Evolutionary conservation across 2,113 vertebrate species (phyloP), one percentile per base, ranked within the genome.

Genomic region (Cinclus mexicanus): DNA sequence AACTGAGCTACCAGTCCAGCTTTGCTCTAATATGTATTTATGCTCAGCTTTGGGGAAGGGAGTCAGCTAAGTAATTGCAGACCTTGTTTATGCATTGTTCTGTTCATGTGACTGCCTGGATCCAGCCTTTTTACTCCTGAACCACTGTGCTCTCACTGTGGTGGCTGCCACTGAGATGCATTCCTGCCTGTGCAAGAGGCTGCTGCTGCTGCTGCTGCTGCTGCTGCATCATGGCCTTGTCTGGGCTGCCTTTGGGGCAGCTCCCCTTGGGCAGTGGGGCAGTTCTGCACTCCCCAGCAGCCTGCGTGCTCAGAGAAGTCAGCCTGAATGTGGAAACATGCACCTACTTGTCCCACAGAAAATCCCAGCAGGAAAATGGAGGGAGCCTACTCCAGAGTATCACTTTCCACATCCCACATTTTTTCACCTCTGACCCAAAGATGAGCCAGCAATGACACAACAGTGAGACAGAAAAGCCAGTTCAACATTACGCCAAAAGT

Each of bases 61-160:
- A 92, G 79, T 90, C 71, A 69, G 56, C 52, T 87, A 79, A 70
- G 77, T 88, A 91, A 83, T 68, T 74, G 65, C 69, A 91, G 53
- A n/a, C 35, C 57, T 81, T 88, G 63, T 69, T 88, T 81, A 72
- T 11, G 1, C 37, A 9, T 68, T 65, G 47, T 77, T 65, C 28
- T 75, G 9, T 83, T 76, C n/a, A 29, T 24, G 49, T 67, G 44
- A 78, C 81, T 61, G 42, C 52, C 37, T 22, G 46, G 57, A 70
- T 77, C 37, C 24, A 78, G 69, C 13, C 25, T 39, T 85, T 89
- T 79, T 81, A 22, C 29, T 76, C 37, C 64, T 56, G 39, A 56
- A 56, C 14, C 1, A 3, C 80, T 42, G 29, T 3, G 6, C 22
- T 89, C 44, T 50, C 39, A 6, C 57, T n/a, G 57, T 0, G 0